Conservation (phyloP, 2,797 vertebrate genomes). For the Darevskia nairensis region DNA sequence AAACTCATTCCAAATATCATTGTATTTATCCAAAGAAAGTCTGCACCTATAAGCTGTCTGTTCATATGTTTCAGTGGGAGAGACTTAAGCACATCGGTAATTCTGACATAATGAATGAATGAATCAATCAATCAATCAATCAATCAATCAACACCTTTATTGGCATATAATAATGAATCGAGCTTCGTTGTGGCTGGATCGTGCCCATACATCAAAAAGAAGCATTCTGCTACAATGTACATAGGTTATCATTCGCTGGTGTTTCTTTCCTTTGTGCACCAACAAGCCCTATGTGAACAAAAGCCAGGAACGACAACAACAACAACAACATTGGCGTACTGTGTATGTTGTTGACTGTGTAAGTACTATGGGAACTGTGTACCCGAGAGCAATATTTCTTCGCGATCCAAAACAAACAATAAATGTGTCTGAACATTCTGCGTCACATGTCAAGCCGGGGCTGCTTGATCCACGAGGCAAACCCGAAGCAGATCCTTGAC, state of each 20-base stretch:
- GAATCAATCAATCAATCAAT: not conserved
- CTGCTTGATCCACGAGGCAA: constrained; percentile 35
- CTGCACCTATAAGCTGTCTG: too few relatives aligned
- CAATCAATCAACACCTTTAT: too few relatives aligned
- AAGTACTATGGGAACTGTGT: not conserved
- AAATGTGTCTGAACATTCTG: constrained; percentile 24
- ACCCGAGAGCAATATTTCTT: not conserved
- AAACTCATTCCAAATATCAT: too few relatives aligned
- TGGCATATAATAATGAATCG: not conserved
- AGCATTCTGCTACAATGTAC: not conserved
- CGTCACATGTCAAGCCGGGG: constrained; percentile 41
- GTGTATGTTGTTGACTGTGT: not conserved
- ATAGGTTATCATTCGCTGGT: too few relatives aligned
- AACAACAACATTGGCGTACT: not conserved
- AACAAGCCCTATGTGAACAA: not conserved
- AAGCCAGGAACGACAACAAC: not conserved
- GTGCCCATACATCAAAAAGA: not conserved
- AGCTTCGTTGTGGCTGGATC: not conserved
- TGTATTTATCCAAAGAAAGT: too few relatives aligned
- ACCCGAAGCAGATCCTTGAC: constrained; percentile 43
- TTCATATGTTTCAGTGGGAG: too few relatives aligned
- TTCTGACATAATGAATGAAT: not conserved
- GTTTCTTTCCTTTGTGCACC: not conserved
- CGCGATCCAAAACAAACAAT: not conserved
- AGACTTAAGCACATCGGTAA: not conserved